Percentiles rank a stretch among this genome's conserved stretches.
Conservation (phyloP, 2,797 vertebrate genomes). For the Oryzias sinensis region DNA sequence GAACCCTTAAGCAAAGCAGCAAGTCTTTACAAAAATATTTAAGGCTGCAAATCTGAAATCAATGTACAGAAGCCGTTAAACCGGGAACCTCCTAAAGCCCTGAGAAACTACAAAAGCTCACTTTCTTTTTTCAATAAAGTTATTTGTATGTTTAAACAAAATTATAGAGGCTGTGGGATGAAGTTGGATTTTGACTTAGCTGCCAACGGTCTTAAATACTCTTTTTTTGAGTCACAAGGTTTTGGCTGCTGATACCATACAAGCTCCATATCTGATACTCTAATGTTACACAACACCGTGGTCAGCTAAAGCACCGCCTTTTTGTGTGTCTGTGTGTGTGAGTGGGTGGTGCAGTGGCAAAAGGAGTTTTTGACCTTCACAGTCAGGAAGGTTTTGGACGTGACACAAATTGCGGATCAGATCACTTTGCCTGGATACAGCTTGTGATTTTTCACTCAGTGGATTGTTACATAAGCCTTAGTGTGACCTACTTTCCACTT, state of each 20-base stretch:
- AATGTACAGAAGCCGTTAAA: background rate
- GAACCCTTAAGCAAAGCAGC: background rate
- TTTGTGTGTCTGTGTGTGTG: constrained; percentile 10
- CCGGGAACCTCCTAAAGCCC: too few species aligned
- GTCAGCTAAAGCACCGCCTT: constrained; percentile 8
- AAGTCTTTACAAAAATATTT: background rate
- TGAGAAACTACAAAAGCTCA: background rate
- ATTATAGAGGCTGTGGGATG: too few species aligned
- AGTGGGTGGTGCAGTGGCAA: background rate
- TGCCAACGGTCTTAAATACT: background rate
- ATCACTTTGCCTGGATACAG: constrained; percentile 11
- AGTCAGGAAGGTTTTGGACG: constrained; percentile 6
- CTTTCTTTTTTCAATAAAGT: background rate
- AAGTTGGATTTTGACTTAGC: too few species aligned
- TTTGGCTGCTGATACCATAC: background rate
- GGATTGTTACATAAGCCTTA: background rate
- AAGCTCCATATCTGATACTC: constrained; percentile 19
- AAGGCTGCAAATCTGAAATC: background rate
- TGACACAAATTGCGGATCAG: constrained; percentile 11
- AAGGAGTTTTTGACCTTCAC: constrained; percentile 19
- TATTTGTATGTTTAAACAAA: background rate
- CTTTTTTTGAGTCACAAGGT: background rate
- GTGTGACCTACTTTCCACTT: background rate
- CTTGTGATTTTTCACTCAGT: background rate
- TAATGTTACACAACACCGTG: constrained; percentile 27